Evolutionary conservation across 1,140 invertebrate genomes (phyloP).

Genomic region (Gryllus bimaculatus): DNA sequence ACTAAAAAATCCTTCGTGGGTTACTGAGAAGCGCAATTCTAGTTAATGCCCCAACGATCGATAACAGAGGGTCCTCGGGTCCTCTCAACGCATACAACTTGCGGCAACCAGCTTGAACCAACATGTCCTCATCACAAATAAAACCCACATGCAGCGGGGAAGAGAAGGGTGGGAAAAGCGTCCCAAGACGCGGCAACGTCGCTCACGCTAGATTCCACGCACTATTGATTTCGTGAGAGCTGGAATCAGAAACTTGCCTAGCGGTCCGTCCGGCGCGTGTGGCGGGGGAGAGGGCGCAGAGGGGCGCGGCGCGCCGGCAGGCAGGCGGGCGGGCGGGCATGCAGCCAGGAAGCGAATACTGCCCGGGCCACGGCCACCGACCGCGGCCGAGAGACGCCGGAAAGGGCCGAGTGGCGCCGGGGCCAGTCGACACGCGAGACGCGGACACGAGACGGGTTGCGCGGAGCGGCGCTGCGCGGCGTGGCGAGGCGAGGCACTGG

Average conservation of each 20-base stretch:
- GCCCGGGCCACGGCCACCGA: neutral
- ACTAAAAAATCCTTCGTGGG: no score
- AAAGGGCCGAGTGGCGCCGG: neutral
- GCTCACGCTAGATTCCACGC: constrained; percentile 17
- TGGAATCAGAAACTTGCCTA: constrained; percentile 19
- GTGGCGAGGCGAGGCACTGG: no score
- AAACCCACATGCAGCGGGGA: neutral
- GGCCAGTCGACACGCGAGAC: neutral
- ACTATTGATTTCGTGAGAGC: constrained; percentile 20
- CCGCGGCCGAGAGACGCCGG: neutral
- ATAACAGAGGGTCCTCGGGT: no score
- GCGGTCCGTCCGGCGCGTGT: neutral
- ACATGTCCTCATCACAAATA: neutral
- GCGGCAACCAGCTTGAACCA: neutral
- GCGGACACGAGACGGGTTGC: neutral
- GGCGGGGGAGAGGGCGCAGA: neutral
- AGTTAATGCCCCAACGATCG: no score
- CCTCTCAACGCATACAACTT: no score
- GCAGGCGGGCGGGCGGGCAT: neutral
- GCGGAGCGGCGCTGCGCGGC: neutral
- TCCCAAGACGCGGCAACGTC: constrained; percentile 16
- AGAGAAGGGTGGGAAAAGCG: neutral
- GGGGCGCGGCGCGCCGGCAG: constrained; percentile 6
- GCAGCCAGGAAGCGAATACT: neutral
- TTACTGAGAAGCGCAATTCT: no score